phyloP scores from a whole-genome alignment of 2,113 vertebrate genomes.

The Eira barbara region DNA sequence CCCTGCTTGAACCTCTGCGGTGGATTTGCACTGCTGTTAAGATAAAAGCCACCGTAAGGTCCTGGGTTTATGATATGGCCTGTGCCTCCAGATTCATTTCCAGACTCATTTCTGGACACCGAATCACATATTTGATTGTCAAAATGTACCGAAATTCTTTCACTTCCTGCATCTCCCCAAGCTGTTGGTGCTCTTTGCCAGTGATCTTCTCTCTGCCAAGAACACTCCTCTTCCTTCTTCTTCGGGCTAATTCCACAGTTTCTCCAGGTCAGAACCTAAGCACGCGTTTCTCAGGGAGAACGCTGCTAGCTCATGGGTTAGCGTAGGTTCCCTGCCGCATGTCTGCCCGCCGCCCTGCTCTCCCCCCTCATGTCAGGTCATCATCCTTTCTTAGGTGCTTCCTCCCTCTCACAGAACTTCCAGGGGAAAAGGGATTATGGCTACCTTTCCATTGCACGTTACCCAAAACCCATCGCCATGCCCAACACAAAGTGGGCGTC shows the following conservation, averaged over 20 bases:
- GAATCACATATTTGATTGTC: not conserved
- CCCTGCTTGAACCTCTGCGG: not conserved
- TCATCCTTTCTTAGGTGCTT: not conserved
- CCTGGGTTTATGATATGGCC: not conserved
- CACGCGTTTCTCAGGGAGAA: not conserved
- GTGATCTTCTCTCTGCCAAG: not conserved
- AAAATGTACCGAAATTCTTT: not conserved
- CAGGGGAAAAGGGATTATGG: not conserved
- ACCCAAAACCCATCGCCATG: not conserved
- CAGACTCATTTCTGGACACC: not conserved
- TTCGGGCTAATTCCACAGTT: not conserved
- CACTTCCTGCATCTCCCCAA: not conserved
- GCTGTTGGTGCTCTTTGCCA: not conserved
- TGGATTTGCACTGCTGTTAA: not conserved
- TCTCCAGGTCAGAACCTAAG: not conserved
- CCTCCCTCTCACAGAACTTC: not conserved
- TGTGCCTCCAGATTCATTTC: not conserved
- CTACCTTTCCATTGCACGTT: not conserved
- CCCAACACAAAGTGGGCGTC: not conserved
- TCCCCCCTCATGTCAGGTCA: fast-evolving
- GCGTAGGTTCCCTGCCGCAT: fast-evolving
- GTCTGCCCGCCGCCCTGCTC: not conserved
- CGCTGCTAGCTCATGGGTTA: fast-evolving
- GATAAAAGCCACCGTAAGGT: not conserved
- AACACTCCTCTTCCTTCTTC: not conserved